Conservation (phyloP, 2,113 vertebrate species). For the Oryzias woworae region DNA sequence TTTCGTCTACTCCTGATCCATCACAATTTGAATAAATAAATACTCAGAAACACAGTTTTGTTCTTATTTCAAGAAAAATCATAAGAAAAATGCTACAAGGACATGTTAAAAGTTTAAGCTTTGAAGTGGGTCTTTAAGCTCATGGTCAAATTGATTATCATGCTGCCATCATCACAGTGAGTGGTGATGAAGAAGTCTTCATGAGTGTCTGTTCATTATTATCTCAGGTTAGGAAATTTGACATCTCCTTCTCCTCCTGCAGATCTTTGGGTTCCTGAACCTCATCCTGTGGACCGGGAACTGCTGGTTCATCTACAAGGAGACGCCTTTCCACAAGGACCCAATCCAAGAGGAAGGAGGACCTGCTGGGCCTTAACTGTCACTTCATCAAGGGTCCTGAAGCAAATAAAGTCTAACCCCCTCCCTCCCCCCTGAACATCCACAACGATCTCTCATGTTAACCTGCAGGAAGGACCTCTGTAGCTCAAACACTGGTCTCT, state of each 20-base stretch:
- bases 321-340: slow-evolving; percentile 87
- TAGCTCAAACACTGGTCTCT: neutral
- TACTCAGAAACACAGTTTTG: too few relatives aligned
- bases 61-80: too few relatives aligned
- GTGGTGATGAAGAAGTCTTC: too few relatives aligned
- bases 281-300: slow-evolving; percentile 93
- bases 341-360: slow-evolving; percentile 74
- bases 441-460: neutral
- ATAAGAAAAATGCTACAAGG: too few relatives aligned
- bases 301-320: slow-evolving; percentile 96
- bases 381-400: neutral
- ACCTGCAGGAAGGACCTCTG: neutral
- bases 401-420: neutral
- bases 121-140: too few relatives aligned
- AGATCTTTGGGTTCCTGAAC: slow-evolving; percentile 95
- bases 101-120: too few relatives aligned
- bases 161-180: too few relatives aligned
- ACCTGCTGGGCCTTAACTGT: slow-evolving; percentile 49
- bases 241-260: slow-evolving; percentile 5
- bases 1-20: too few relatives aligned
- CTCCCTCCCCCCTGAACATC: neutral
- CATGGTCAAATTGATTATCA: too few relatives aligned
- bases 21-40: too few relatives aligned
- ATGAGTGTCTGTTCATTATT: too few relatives aligned
- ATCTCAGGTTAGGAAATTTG: too few relatives aligned